A percentile compares a stretch with the other conserved stretches of the same genome.
phyloP scores from a whole-genome alignment of 2,888 invertebrate species.

The Brachylomia viminalis region DNA sequence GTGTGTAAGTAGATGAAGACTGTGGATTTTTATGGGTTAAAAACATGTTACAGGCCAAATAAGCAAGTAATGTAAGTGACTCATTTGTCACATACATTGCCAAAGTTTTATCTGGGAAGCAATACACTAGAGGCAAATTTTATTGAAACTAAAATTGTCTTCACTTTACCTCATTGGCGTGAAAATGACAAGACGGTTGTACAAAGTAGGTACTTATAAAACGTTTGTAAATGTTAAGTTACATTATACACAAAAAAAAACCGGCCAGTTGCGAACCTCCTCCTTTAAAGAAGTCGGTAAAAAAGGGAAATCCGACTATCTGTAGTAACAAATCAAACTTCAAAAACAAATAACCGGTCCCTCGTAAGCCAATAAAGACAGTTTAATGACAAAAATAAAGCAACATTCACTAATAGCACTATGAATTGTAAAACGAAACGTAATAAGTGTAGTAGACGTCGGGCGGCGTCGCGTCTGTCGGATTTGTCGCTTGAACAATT shows the following conservation, averaged over 20 bases:
- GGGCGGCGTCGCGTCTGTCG: slow-evolving; percentile 51
- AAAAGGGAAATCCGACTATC: background rate
- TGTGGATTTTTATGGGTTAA: too few relatives aligned
- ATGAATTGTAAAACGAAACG: slow-evolving; percentile 47
- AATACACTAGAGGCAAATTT: background rate
- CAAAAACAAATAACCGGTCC: slow-evolving; percentile 2
- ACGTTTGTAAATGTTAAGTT: background rate
- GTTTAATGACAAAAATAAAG: slow-evolving; percentile 24
- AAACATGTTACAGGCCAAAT: too few relatives aligned
- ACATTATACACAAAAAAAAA: background rate
- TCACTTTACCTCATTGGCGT: background rate
- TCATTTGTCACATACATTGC: background rate
- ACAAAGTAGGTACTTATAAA: background rate
- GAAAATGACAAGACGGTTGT: background rate
- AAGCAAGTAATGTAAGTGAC: background rate
- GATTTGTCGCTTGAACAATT: slow-evolving; percentile 61
- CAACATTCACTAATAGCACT: slow-evolving; percentile 45
- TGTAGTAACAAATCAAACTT: background rate
- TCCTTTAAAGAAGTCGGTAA: background rate
- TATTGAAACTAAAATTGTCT: background rate
- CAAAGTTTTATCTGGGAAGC: background rate
- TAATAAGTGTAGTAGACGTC: slow-evolving; percentile 48
- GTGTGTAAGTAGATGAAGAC: too few relatives aligned
- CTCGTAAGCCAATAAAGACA: slow-evolving; percentile 29
- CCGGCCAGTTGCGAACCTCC: background rate